Base-by-base conservation (phyloP, 2,113 vertebrate genomes). In the Chiloscyllium plagiosum region DNA sequence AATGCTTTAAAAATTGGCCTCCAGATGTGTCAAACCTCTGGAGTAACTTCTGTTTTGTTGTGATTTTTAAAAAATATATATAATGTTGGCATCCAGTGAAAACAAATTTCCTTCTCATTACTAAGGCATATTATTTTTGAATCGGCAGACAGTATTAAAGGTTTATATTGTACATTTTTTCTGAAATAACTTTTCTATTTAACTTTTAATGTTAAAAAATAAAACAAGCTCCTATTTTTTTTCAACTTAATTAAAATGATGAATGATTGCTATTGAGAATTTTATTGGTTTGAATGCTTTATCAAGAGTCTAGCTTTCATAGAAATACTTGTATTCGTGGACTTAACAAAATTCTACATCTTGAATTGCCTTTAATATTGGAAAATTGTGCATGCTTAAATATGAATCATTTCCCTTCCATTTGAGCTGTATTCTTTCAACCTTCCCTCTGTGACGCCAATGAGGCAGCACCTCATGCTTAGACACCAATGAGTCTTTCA, bases 401-500 rank as follows among this genome's bases (percentile, higher is more conserved):
- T 95, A 70, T 95, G 69, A 95, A 95, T 95, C 47, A 76, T 95
- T 96, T 96, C 97, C 97, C 97, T 96, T 96, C 96, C 96, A 95
- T 97, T 98, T 97, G 97, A 97, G 97, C 97, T 97, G 97, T 92
- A 96, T 97, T 96, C 97, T 97, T 97, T 97, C 97, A 96, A 97
- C 97, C 97, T 97, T 98, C 96, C 97, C 96, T 98, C 96, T 96
- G 97, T 98, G 98, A 98, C 98, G 97, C 98, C 97, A 97, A 72
- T 98, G 98, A 98, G 98, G 98, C 97, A 98, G 98, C 97, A 98
- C 98, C 98, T 99, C 98, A 98, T 98, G 98, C 97, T 98, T 98
- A 97, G 98, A 97, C 98, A 98, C 98, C 98, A 99, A 98, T 99
- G 98, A 98, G 98, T 97, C 98, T 98, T 98, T 98, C 98, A 98